Percentiles rank a stretch among this genome's conserved stretches.
These are phyloP conservation scores for Xestoiulus laeticollis DNA, from an alignment of 2,888 invertebrate genomes.

Conservation along the genomic window DNA sequence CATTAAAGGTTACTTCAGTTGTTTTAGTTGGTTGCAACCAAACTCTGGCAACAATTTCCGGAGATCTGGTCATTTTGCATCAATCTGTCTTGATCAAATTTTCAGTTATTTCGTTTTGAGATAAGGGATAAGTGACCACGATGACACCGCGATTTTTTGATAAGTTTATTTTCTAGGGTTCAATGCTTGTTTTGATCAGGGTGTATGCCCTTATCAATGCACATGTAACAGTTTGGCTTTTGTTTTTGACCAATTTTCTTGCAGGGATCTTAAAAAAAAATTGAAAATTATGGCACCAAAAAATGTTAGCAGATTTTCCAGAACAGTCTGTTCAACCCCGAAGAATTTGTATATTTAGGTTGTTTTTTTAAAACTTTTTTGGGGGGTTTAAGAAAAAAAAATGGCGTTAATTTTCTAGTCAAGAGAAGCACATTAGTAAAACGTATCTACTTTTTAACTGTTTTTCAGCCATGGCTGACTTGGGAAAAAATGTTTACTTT, in stretches of 20 bases:
- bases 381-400: neutral
- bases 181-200: neutral
- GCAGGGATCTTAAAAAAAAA: neutral
- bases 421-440: neutral
- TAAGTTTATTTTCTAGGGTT: neutral
- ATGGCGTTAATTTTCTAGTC: neutral
- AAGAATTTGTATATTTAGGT: conserved; percentile 1
- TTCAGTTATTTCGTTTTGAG: too few species aligned
- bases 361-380: neutral
- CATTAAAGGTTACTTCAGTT: too few species aligned
- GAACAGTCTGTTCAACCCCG: neutral
- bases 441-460: neutral
- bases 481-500: neutral
- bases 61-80: too few species aligned
- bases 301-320: neutral
- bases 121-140: too few species aligned
- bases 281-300: neutral
- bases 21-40: too few species aligned
- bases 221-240: neutral
- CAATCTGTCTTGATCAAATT: too few species aligned
- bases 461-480: neutral
- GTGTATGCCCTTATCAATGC: neutral
- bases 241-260: neutral
- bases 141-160: too few species aligned
- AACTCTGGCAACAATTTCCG: too few species aligned